These are phyloP conservation scores for Buathra laborator DNA, from an alignment of 2,888 invertebrate species.

Conservation along the genomic window DNA sequence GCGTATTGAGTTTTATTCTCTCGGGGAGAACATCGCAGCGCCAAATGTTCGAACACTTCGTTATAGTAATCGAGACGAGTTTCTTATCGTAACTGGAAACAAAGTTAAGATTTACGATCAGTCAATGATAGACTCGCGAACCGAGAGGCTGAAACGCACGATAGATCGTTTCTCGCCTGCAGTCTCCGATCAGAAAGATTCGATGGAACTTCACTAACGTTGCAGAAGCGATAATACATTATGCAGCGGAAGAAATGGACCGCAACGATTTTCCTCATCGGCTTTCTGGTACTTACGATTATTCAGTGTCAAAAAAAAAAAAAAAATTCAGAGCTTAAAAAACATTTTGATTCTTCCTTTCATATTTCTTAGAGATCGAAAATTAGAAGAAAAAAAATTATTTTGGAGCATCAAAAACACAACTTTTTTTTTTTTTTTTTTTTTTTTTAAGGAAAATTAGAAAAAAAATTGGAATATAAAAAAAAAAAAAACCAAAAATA, in stretches of 20 bases:
- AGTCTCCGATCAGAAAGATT: background rate
- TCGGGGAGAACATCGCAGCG: too few species aligned
- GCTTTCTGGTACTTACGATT: background rate
- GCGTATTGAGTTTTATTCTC: too few species aligned
- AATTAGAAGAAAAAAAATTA: background rate
- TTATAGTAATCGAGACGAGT: background rate
- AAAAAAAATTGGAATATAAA: background rate
- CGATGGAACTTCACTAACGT: background rate
- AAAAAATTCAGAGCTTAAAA: too few species aligned
- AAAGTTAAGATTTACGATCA: slow-evolving; percentile 24
- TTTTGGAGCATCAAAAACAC: background rate
- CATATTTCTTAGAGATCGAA: too few species aligned
- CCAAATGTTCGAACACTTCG: too few species aligned
- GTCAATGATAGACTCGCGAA: background rate
- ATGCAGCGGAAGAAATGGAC: background rate
- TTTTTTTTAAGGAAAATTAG: too few species aligned
- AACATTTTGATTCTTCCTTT: too few species aligned
- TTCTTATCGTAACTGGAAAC: slow-evolving; percentile 8
- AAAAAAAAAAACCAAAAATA: background rate
- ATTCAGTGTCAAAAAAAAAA: too few species aligned
- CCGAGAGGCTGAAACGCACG: too few species aligned
- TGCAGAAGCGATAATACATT: background rate
- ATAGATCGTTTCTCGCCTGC: background rate
- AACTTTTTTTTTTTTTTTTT: too few species aligned
- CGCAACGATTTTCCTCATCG: slow-evolving; percentile 14